A percentile compares a stretch with the other conserved stretches of the same genome.
Conservation (phyloP, 1,140 invertebrate species). For the Hypsibius dujardini region DNA sequence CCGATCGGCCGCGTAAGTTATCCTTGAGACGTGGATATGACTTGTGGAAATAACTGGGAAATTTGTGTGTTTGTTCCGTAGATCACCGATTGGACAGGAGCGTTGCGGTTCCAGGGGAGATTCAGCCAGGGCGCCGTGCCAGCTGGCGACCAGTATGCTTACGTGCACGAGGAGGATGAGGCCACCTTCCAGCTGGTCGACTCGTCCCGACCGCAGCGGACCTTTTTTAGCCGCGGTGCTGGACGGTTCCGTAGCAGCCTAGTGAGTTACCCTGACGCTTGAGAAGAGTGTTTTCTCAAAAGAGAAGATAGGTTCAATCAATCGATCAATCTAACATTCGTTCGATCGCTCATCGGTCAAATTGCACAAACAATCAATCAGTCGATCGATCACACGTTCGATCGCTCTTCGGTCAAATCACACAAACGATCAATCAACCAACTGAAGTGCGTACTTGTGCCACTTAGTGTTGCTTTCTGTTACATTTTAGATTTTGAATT, state of each 20-base stretch:
- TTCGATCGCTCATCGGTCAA: too few relatives aligned
- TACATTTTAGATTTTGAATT: too few relatives aligned
- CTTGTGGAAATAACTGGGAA: too few relatives aligned
- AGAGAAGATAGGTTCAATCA: too few relatives aligned
- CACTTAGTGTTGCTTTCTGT: too few relatives aligned
- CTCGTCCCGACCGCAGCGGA: conserved; percentile 62
- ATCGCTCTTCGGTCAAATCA: too few relatives aligned
- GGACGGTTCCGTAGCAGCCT: conserved; percentile 26
- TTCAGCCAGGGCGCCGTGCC: conserved; percentile 72
- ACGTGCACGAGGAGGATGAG: conserved; percentile 95
- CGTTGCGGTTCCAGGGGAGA: conserved; percentile 54
- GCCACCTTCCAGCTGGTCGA: conserved; percentile 94
- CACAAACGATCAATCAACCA: too few relatives aligned
- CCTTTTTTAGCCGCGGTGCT: neutral
- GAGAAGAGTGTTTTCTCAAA: too few relatives aligned
- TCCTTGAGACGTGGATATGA: neutral
- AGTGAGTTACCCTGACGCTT: conserved; percentile 23
- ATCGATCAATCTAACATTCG: too few relatives aligned
- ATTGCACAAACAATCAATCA: too few relatives aligned
- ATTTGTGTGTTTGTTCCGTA: conserved; percentile 3
- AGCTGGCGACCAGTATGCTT: conserved; percentile 64
- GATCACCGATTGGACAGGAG: conserved; percentile 19
- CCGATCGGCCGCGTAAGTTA: conserved; percentile 64
- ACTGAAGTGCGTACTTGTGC: too few relatives aligned
- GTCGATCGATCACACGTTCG: too few relatives aligned